Conservation (phyloP, 2,888 invertebrate species). For the Parasteatoda lunata region DNA sequence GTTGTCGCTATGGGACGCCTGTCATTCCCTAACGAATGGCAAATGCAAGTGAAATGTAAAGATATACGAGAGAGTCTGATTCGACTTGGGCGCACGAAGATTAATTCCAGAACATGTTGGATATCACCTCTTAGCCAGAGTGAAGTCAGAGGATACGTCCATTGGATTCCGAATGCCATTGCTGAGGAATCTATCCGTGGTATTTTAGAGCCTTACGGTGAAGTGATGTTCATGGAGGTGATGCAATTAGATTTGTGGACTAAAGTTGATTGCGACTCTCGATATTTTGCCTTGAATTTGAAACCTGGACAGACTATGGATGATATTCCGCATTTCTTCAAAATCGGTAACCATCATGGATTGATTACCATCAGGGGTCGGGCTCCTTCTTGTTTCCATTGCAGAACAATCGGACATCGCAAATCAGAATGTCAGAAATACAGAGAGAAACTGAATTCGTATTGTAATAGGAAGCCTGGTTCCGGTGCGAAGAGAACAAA, state of each 20-base stretch:
- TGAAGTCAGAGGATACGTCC: slow-evolving; percentile 34
- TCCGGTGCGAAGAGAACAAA: background rate
- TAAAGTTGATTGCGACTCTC: slow-evolving; percentile 8
- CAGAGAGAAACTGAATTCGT: background rate
- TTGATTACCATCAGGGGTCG: slow-evolving; percentile 29
- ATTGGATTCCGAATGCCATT: slow-evolving; percentile 28
- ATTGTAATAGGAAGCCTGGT: background rate
- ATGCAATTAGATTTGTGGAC: slow-evolving; percentile 8
- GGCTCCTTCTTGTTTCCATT: slow-evolving; percentile 40
- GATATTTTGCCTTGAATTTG: slow-evolving; percentile 35
- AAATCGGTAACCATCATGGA: background rate
- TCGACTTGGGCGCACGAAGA: slow-evolving; percentile 13
- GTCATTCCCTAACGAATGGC: slow-evolving; percentile 43
- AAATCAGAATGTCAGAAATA: slow-evolving; percentile 28
- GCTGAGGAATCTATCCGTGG: background rate
- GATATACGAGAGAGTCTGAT: slow-evolving; percentile 26
- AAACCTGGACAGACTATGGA: slow-evolving; percentile 15
- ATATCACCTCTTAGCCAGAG: slow-evolving; percentile 30
- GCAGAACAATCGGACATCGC: slow-evolving; percentile 19
- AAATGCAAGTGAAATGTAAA: slow-evolving; percentile 4
- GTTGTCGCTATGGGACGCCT: slow-evolving; percentile 12
- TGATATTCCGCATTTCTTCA: slow-evolving; percentile 28
- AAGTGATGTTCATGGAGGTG: slow-evolving; percentile 32
- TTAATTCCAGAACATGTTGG: slow-evolving; percentile 31
- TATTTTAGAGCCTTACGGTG: background rate